A percentile compares a stretch with the other conserved stretches of the same genome.
phyloP scores from a whole-genome alignment of 2,113 vertebrate genomes.

The Mus musculus region GRCm39 chr12:107180501-107181000 shows the following conservation, averaged over 20 bases:
- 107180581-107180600: not conserved
- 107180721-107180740: fast-evolving
- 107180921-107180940: fast-evolving
- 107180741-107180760: fast-evolving
- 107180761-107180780: fast-evolving
- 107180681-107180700: not conserved
- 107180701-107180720: not conserved
- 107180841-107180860: not conserved
- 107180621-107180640: not conserved
- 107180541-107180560: fast-evolving
- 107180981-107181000: not conserved
- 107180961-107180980: too few relatives aligned
- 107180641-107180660: not conserved
- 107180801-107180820: too few relatives aligned
- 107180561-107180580: fast-evolving
- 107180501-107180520: too few relatives aligned
- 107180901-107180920: too few relatives aligned
- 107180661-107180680: not conserved
- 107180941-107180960: fast-evolving
- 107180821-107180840: not conserved
- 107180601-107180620: not conserved
- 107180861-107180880: not conserved
- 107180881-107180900: not conserved
- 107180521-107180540: not conserved
- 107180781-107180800: fast-evolving